Conservation (phyloP, 2,888 invertebrate species). For the Lasioglossum vierecki region DNA sequence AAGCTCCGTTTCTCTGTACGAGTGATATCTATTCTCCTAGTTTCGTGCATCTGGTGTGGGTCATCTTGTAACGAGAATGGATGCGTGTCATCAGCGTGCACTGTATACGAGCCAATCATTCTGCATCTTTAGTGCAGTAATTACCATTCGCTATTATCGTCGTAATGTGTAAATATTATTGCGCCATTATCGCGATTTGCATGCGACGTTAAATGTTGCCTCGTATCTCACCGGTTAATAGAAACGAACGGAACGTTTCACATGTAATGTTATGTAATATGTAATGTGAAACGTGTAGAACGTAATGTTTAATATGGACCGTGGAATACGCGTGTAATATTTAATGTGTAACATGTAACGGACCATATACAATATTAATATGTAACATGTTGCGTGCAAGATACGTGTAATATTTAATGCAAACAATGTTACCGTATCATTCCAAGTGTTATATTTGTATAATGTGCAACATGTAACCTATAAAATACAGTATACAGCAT, state of each 20-base stretch:
- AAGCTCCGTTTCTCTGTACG: neutral
- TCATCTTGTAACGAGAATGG: conserved; percentile 27
- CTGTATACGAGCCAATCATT: neutral
- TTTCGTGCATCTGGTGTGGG: conserved; percentile 19
- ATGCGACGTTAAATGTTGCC: neutral
- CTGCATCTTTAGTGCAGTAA: neutral
- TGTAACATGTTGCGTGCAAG: neutral
- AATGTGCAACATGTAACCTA: too few species aligned
- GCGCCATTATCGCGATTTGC: neutral
- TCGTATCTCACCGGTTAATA: neutral
- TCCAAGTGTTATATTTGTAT: neutral
- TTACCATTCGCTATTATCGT: neutral
- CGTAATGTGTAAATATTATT: neutral
- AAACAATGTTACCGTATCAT: neutral
- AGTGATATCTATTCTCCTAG: conserved; percentile 9
- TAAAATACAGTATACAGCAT: too few species aligned
- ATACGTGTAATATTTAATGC: neutral
- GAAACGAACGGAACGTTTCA: neutral
- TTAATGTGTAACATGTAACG: neutral
- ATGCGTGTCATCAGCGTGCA: conserved; percentile 10
- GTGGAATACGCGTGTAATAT: too few species aligned
- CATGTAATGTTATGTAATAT: neutral
- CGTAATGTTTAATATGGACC: neutral
- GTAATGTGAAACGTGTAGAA: neutral
- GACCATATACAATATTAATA: neutral